Percentiles rank a stretch among this genome's conserved stretches.
These are phyloP conservation scores for Dasysyrphus albostriatus DNA, from an alignment of 2,888 invertebrate species.

Conservation along the genomic window DNA sequence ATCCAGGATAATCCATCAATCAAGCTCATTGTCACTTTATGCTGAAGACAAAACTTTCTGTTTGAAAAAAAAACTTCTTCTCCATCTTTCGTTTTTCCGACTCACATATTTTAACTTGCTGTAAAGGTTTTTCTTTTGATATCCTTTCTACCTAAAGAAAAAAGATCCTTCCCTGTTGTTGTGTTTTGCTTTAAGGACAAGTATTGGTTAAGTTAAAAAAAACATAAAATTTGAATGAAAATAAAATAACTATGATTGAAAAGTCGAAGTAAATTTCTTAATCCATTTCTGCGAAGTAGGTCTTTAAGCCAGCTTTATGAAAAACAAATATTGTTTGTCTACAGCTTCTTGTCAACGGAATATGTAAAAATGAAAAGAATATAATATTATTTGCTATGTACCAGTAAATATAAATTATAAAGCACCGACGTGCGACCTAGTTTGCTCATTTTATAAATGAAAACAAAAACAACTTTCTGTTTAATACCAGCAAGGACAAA, in stretches of 20 bases:
- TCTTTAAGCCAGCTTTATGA: too few relatives aligned
- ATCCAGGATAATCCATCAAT: constrained; percentile 26
- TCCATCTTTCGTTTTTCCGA: neutral
- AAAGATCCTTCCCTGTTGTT: neutral
- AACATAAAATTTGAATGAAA: neutral
- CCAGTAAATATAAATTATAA: neutral
- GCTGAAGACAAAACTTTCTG: constrained; percentile 9
- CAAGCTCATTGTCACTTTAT: constrained; percentile 24
- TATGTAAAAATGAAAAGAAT: too few relatives aligned
- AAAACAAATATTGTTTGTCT: too few relatives aligned
- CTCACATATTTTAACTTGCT: constrained; percentile 12
- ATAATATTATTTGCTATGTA: neutral
- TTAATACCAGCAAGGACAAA: constrained; percentile 10
- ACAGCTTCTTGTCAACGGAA: too few relatives aligned
- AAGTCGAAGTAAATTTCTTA: neutral
- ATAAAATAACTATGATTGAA: neutral
- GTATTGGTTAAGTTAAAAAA: neutral
- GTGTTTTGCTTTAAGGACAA: neutral
- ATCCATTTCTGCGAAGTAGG: too few relatives aligned
- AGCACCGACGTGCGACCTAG: neutral
- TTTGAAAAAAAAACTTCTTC: constrained; percentile 43
- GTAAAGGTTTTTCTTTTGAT: neutral
- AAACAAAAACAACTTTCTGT: neutral
- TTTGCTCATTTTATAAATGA: neutral
- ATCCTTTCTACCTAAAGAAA: neutral